Percentiles rank a stretch among this genome's conserved stretches.
Evolutionary conservation across 1,140 invertebrate species (phyloP).

Genomic region (Nephila pilipes): DNA sequence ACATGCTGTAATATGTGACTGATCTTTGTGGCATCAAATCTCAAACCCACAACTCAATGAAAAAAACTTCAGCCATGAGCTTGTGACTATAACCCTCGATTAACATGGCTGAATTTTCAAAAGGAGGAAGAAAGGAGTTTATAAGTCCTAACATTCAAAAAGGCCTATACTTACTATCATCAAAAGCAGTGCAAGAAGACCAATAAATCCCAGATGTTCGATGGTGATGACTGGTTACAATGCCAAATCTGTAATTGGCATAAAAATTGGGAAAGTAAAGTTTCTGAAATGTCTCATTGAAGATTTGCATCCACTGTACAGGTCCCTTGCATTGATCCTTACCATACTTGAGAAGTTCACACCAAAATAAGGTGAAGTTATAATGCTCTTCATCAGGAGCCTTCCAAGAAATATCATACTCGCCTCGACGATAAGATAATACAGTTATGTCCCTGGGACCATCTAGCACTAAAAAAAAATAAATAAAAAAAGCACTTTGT

Average conservation of each 20-base stretch:
- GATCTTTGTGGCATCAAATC: no score
- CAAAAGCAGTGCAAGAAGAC: conserved; percentile 63
- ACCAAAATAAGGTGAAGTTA: conserved; percentile 61
- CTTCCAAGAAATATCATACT: conserved; percentile 60
- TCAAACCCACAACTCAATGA: no score
- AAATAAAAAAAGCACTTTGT: neutral
- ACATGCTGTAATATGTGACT: no score
- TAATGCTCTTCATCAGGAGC: neutral
- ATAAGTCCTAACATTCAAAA: no score
- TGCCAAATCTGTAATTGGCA: conserved; percentile 69
- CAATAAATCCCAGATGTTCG: conserved; percentile 70
- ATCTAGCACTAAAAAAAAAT: conserved; percentile 31
- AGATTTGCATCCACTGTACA: neutral
- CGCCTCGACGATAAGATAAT: conserved; percentile 40
- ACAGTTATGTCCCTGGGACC: conserved; percentile 63
- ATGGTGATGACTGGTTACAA: neutral
- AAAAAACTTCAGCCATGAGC: no score
- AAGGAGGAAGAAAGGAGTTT: no score
- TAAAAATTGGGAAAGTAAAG: conserved; percentile 1
- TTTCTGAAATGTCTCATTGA: neutral
- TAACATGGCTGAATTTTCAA: no score
- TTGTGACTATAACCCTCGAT: no score
- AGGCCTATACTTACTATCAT: conserved; percentile 28
- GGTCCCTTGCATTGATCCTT: conserved; percentile 37
- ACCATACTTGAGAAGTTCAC: conserved; percentile 13